phyloP scores from a whole-genome alignment of 2,797 vertebrate species.

The Aldrovandia affinis region DNA sequence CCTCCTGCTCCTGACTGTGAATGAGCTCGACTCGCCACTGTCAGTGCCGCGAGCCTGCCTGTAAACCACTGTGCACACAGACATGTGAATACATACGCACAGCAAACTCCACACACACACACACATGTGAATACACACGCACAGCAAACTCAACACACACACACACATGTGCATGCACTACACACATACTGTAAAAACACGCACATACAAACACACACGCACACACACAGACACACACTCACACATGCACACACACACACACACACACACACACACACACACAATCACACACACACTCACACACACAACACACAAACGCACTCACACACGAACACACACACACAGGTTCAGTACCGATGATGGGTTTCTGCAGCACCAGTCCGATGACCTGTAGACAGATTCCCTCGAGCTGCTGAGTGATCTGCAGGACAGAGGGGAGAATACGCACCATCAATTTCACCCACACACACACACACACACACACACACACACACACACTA shows the following conservation, averaged over 20 bases:
- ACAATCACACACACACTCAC: slow-evolving; percentile 15
- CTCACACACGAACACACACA: slow-evolving; percentile 30
- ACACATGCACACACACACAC: slow-evolving; percentile 2
- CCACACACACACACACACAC: neutral
- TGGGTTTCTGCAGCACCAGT: slow-evolving; percentile 93
- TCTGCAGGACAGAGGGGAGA: slow-evolving; percentile 63
- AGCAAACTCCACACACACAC: neutral
- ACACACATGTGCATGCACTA: neutral
- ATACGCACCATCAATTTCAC: too few species aligned
- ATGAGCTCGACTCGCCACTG: neutral
- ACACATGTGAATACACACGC: neutral
- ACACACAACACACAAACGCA: neutral
- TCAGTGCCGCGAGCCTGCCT: too few species aligned
- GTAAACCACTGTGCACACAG: too few species aligned
- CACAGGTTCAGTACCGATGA: slow-evolving; percentile 91
- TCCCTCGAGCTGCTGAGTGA: slow-evolving; percentile 93
- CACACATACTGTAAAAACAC: too few species aligned
- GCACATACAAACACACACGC: neutral
- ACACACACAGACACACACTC: neutral
- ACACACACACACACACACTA: neutral
- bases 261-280: slow-evolving; percentile 6
- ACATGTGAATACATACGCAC: neutral
- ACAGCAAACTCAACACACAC: neutral
- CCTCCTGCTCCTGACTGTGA: neutral
- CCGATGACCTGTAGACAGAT: slow-evolving; percentile 97